Percentiles rank a stretch among this genome's conserved stretches.
These are phyloP conservation scores for Xyliphius kryptos DNA, from an alignment of 2,113 vertebrate genomes.

Conservation along the genomic window DNA sequence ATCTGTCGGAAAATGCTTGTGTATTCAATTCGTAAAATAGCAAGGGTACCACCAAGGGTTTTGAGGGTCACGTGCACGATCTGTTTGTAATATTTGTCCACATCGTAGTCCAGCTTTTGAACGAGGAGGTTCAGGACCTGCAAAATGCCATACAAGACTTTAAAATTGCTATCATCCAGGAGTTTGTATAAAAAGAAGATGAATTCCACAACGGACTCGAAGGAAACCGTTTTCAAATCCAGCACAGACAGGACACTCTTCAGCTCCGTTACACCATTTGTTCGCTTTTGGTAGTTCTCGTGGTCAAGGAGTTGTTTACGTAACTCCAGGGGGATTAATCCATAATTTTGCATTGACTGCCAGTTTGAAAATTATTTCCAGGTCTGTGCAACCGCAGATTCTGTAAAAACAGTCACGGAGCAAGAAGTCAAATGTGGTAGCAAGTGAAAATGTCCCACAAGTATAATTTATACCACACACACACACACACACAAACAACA, in stretches of 20 bases:
- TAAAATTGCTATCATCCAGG: constrained; percentile 79
- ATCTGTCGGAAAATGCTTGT: constrained; percentile 69
- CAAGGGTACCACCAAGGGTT: constrained; percentile 74
- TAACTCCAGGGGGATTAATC: constrained; percentile 77
- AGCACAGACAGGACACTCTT: constrained; percentile 63
- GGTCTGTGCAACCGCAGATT: too few species aligned
- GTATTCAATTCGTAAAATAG: constrained; percentile 69
- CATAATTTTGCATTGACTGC: constrained; percentile 72
- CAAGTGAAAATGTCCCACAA: too few species aligned
- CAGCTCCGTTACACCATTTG: constrained; percentile 75
- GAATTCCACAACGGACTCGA: constrained; percentile 64
- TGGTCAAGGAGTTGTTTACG: constrained; percentile 75
- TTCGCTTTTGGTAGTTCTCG: constrained; percentile 76
- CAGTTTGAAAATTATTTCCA: too few species aligned
- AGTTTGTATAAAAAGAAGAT: constrained; percentile 69
- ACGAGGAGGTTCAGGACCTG: constrained; percentile 74
- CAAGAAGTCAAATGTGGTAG: too few species aligned
- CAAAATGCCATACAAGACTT: constrained; percentile 73
- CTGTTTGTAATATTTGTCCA: constrained; percentile 62
- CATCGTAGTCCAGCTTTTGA: constrained; percentile 61
- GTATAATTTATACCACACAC: too few species aligned
- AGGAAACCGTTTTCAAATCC: constrained; percentile 57
- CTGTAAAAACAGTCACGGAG: too few species aligned
- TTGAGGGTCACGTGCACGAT: constrained; percentile 68
- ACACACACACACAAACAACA: too few species aligned